Conservation (phyloP, 2,797 vertebrate species). For the Novumbra hubbsi region DNA sequence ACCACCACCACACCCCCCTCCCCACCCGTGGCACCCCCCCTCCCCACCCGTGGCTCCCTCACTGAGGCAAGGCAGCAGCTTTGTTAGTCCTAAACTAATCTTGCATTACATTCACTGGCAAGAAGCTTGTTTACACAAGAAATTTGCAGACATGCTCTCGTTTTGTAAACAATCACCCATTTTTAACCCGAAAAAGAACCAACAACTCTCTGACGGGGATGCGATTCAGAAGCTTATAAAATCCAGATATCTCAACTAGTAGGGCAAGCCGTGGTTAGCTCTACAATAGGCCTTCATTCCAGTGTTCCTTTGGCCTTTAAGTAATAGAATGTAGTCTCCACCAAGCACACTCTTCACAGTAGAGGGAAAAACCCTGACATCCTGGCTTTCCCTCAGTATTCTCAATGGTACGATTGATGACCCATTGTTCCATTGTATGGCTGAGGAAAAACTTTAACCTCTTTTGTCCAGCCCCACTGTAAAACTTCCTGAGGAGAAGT, state of each 20-base stretch:
- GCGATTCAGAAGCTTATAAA: not conserved
- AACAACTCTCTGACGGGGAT: not conserved
- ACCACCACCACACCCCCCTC: no score
- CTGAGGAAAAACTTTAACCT: conserved; percentile 44
- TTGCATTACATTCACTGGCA: not conserved
- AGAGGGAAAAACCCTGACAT: conserved; percentile 54
- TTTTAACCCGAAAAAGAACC: not conserved
- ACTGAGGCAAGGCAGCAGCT: not conserved
- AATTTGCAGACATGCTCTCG: not conserved
- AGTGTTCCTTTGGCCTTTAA: not conserved
- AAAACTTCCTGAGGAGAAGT: conserved; percentile 62
- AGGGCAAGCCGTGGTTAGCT: not conserved
- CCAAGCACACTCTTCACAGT: conserved; percentile 56
- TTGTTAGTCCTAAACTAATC: not conserved
- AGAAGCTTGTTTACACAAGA: not conserved
- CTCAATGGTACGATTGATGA: conserved; percentile 46
- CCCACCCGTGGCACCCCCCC: no score
- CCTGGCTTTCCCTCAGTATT: conserved; percentile 69
- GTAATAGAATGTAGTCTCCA: conserved; percentile 27
- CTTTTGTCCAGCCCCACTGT: conserved; percentile 59
- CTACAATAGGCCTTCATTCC: not conserved
- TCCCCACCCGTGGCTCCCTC: not conserved
- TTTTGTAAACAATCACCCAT: not conserved
- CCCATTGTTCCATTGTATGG: conserved; percentile 73
- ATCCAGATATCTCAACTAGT: not conserved